Conservation (phyloP, 2,797 vertebrate genomes). For the Chelonia mydas region DNA sequence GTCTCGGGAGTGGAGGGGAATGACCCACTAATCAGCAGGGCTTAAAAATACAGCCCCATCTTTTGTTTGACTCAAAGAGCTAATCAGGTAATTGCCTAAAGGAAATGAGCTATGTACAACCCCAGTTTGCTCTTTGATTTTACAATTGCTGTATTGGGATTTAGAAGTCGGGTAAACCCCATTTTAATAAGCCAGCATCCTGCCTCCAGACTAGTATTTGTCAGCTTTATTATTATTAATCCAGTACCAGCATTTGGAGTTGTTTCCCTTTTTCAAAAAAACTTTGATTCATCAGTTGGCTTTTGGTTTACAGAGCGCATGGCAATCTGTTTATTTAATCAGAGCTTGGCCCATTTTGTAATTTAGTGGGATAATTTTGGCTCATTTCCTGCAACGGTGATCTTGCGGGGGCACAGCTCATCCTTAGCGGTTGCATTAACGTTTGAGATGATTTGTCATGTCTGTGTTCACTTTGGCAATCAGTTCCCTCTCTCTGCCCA, state of each 20-base stretch:
- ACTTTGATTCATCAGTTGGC: constrained; percentile 57
- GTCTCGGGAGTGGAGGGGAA: background rate
- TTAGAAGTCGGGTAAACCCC: constrained; percentile 38
- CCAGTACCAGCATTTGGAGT: background rate
- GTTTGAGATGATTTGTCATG: constrained; percentile 28
- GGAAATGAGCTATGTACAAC: background rate
- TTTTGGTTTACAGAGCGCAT: constrained; percentile 29
- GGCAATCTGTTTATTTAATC: constrained; percentile 51
- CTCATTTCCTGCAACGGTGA: constrained; percentile 45
- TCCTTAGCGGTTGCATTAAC: constrained; percentile 32
- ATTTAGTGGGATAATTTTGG: constrained; percentile 54
- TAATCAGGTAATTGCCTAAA: background rate
- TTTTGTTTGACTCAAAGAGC: background rate
- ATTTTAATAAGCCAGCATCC: background rate
- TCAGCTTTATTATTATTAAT: background rate
- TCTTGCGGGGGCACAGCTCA: constrained; percentile 27
- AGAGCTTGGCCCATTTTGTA: constrained; percentile 58
- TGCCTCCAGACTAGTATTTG: background rate
- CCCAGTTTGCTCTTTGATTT: constrained; percentile 6
- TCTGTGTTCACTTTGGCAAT: background rate
- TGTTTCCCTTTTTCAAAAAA: constrained; percentile 38
- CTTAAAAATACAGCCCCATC: background rate
- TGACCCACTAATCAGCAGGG: background rate
- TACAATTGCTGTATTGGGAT: background rate
- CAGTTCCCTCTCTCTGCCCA: background rate